phyloP scores from a whole-genome alignment of 2,113 vertebrate species.

The Coptodon rendalli region DNA sequence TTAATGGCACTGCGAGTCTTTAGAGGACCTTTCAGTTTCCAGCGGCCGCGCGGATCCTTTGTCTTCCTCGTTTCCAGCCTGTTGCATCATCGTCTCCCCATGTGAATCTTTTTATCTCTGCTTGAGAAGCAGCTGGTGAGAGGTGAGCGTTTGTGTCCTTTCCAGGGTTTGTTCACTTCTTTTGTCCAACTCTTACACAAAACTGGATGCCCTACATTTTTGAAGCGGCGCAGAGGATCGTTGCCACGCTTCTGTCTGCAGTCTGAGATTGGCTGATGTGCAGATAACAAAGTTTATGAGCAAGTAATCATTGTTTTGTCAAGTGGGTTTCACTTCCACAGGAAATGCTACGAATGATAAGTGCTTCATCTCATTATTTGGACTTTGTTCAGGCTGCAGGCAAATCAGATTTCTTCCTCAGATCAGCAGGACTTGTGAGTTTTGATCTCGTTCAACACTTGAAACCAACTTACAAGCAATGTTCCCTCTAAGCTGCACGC shows the following conservation, averaged over 20 bases:
- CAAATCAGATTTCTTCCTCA: not conserved
- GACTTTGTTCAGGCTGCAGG: not conserved
- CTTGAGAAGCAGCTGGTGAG: not conserved
- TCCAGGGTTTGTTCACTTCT: not conserved
- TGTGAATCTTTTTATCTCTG: not conserved
- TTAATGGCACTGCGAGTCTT: not conserved
- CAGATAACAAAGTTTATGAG: not conserved
- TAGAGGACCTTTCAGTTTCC: not conserved
- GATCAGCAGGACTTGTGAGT: not conserved
- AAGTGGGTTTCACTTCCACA: not conserved
- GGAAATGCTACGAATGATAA: not conserved
- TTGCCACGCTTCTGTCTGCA: not conserved
- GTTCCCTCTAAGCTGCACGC: not conserved
- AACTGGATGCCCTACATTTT: not conserved
- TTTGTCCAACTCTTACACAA: not conserved
- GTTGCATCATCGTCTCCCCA: slow-evolving; percentile 26
- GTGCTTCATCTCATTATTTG: not conserved
- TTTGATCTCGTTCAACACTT: not conserved
- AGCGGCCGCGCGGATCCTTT: not conserved
- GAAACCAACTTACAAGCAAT: not conserved
- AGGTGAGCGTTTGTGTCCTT: not conserved
- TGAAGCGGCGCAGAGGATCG: not conserved
- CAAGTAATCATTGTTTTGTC: not conserved
- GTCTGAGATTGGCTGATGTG: not conserved
- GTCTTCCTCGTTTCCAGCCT: slow-evolving; percentile 23